Percentiles rank a stretch among this genome's conserved stretches.
Conservation (phyloP, 2,797 vertebrate genomes). For the Phaenicophaeus curvirostris region DNA sequence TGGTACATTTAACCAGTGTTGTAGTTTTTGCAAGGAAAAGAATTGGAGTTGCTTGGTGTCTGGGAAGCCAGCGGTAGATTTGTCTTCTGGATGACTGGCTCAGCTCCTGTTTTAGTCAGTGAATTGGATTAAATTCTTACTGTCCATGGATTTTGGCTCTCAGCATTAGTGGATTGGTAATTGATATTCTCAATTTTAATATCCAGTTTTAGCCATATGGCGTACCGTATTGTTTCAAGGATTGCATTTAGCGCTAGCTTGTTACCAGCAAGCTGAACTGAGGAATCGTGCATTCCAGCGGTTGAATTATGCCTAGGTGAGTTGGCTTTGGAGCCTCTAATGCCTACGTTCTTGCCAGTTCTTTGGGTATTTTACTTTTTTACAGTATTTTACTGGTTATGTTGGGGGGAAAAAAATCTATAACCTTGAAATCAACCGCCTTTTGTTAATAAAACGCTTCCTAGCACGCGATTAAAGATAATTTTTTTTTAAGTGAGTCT, state of each 20-base stretch:
- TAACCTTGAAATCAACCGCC: constrained; percentile 9
- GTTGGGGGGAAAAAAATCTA: background rate
- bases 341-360: background rate
- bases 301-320: background rate
- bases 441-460: background rate
- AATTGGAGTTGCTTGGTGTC: background rate
- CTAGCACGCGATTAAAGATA: background rate
- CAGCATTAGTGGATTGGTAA: constrained; percentile 88
- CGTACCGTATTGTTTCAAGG: constrained; percentile 51
- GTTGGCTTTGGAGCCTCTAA: background rate
- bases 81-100: constrained; percentile 35
- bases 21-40: background rate
- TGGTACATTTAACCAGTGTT: background rate
- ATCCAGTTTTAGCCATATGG: constrained; percentile 79
- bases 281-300: background rate
- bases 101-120: constrained; percentile 72
- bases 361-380: background rate
- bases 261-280: background rate
- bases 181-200: constrained; percentile 82
- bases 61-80: constrained; percentile 1
- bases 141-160: constrained; percentile 83
- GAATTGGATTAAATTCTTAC: constrained; percentile 93
- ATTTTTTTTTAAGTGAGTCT: background rate
- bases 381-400: background rate
- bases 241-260: background rate